These are phyloP conservation scores for Gracilinanus agilis DNA, from an alignment of 2,113 vertebrate genomes.

Conservation along the genomic window DNA sequence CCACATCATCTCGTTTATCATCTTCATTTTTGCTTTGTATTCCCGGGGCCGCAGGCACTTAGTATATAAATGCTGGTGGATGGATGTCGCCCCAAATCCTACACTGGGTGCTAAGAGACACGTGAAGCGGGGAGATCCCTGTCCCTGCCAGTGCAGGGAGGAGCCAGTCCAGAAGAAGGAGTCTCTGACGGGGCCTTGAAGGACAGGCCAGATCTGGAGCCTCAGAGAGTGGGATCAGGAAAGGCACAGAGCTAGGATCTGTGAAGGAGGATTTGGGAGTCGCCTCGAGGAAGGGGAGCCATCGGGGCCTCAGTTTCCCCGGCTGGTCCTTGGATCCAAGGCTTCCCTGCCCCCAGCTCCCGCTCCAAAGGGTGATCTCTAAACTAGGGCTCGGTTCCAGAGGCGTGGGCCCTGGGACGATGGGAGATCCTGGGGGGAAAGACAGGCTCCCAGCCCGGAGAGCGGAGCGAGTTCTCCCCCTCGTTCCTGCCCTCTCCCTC, in stretches of 20 bases:
- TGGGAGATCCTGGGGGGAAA: not conserved
- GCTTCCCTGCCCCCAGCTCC: not conserved
- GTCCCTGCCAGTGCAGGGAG: not conserved
- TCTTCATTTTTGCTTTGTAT: not conserved
- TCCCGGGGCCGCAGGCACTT: not conserved
- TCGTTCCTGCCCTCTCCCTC: not conserved
- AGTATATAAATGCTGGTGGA: not conserved
- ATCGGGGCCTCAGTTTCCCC: conserved; percentile 7
- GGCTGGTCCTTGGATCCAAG: not conserved
- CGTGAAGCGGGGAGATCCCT: not conserved
- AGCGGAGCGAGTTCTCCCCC: not conserved
- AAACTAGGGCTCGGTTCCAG: conserved; percentile 61
- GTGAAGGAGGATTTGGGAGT: conserved; percentile 1
- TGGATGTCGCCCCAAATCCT: not conserved
- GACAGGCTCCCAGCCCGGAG: not conserved
- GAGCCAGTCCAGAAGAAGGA: not conserved
- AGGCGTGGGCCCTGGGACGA: not conserved
- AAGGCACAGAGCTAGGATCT: conserved; percentile 6
- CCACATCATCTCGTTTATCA: not conserved
- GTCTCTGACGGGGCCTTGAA: not conserved
- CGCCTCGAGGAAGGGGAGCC: conserved; percentile 40
- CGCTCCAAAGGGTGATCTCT: conserved; percentile 68
- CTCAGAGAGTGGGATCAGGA: not conserved
- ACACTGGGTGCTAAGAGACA: not conserved
- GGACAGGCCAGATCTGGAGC: not conserved